Base-by-base conservation (phyloP, 2,113 vertebrate genomes). In the Corvus moneduloides region DNA sequence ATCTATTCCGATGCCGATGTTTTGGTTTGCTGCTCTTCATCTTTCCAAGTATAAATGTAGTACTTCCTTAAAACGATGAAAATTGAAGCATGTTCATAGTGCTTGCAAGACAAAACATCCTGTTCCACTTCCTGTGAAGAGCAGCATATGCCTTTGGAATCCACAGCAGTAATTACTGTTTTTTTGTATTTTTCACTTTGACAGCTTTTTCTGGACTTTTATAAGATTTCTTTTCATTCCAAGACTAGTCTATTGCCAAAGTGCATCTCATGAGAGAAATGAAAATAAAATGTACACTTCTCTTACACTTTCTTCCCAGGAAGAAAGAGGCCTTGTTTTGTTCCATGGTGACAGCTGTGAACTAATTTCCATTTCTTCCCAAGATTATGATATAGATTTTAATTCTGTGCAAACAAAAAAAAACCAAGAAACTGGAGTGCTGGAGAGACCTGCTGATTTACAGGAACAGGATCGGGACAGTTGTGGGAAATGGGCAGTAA, bases 161-260 rank as follows among this genome's bases (percentile, higher is more conserved):
- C 15, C 44, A 75, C 43, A 92, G 35, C 71, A 92, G 23, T 62
- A 68, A 85, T 49, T 75, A 75, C 41, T 85, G 3, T 2, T 64
- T 87, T 44, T 61, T 58, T 7, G 7, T 13, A 27, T 82, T 84
- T 92, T 91, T 93, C 49, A 88, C 26, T 96, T 80, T 58, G 27
- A 90, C 81, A 93, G 81, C 49, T 96, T 91, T 87, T 87, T 67
- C 90, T 92, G 85, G 76, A 92, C 51, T 77, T 35, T 13, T 10
- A 58, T 16, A 67, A 86, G 27, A 78, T 83, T 80, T 68, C 64
- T 79, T 88, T 74, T 90, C 39, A 71, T 71, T 94, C 43, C 73
- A 87, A 67, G 87, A 87, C 46, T 56, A 81, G 21, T 54, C 77
- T 84, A 68, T 73, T 92, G 84, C 66, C 91, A 79, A 92, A 84